Evolutionary conservation across 2,113 vertebrate species (phyloP), one percentile per base, ranked within the genome.

Genomic region (Butorides virescens): DNA sequence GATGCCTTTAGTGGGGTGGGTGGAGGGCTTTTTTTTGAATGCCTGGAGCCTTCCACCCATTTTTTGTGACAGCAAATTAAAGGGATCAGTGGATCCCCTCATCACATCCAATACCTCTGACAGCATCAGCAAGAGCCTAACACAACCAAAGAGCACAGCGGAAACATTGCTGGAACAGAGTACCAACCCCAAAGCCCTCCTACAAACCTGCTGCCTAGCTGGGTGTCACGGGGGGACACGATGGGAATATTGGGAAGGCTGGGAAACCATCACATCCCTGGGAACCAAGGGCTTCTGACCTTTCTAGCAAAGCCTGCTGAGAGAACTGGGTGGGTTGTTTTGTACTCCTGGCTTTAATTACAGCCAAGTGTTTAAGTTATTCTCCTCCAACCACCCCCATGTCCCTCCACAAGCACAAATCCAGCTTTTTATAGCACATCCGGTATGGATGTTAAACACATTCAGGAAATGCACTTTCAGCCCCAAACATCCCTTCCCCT

Each of bases 391-490:
- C 93, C 88, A 83, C 91, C 95, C 90, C 92, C 88, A 3, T 8
- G 66, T 90, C 84, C 94, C 86, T 85, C 37, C 37, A 37, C 67
- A 70, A 89, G 94, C 87, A 90, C 88, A 97, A 95, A 98, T 94
- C 65, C 21, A 61, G 90, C 95, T 98, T 98, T 98, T 98, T 98
- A 98, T 97, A 98, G 98, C 68, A 77, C 72, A 93, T 97, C 95
- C 91, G 91, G 87, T 82, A 73, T 84, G 95, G 94, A 98, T 96
- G 96, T 96, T 97, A 97, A 97, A 97, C 84, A 91, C 95, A 94
- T 72, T 44, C 95, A 97, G 97, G 97, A 98, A 98, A 98, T 98
- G 95, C 97, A 97, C 90, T 98, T 97, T 97, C 94, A 94, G 97
- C 93, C 96, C 96, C 93, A 97, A 98, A 96, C 87, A 96, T 94